phyloP scores from a whole-genome alignment of 2,113 vertebrate genomes.

The Thalassarche chlororhynchos region DNA sequence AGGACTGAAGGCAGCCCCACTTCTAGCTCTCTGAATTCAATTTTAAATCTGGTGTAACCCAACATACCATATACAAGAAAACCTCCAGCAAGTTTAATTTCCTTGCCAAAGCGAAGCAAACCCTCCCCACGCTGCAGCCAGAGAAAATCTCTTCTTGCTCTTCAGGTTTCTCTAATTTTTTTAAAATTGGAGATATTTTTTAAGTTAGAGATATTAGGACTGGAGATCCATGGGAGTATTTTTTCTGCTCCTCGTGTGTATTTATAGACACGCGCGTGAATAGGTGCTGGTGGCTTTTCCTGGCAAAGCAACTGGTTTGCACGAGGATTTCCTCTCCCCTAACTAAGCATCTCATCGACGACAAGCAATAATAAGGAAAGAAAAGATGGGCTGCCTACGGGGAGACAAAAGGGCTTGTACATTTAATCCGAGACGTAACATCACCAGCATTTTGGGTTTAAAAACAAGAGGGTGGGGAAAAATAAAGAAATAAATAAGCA shows the following conservation, averaged over 20 bases:
- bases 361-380: background rate
- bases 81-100: background rate
- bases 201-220: background rate
- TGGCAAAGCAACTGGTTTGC: background rate
- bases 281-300: background rate
- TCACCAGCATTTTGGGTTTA: background rate
- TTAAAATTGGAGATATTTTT: background rate
- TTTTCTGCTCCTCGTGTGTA: background rate
- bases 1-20: background rate
- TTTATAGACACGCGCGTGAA: rapidly evolving
- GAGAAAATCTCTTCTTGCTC: background rate
- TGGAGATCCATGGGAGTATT: background rate
- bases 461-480: background rate
- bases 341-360: background rate
- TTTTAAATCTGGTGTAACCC: background rate
- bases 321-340: background rate
- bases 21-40: background rate
- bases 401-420: background rate
- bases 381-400: background rate
- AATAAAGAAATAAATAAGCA: background rate
- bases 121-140: rapidly evolving
- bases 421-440: rapidly evolving
- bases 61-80: background rate
- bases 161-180: background rate
- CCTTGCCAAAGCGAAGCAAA: background rate